Evolutionary conservation across 2,113 vertebrate species (phyloP).

Genomic region (Hyla sarda): DNA sequence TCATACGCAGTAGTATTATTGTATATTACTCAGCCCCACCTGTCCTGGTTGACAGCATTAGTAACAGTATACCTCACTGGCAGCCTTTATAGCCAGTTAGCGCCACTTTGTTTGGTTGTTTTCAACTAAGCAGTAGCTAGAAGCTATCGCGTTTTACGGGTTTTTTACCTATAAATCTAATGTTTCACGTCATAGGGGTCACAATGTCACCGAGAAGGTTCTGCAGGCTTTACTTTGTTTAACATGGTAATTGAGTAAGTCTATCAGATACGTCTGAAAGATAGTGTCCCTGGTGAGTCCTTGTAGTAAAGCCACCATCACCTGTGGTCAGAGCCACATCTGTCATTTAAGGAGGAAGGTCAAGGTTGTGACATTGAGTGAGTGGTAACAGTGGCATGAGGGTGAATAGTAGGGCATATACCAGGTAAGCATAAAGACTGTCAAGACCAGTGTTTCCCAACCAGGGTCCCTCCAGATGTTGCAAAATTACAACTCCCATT

Average conservation of each 20-base stretch:
- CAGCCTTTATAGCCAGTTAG: conserved; percentile 24
- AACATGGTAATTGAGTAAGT: not conserved
- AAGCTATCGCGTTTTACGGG: not conserved
- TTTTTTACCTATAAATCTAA: conserved; percentile 35
- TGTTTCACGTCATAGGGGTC: not conserved
- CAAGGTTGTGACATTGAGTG: too few species aligned
- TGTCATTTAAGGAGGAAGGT: not conserved
- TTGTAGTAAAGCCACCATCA: not conserved
- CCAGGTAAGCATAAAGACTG: too few species aligned
- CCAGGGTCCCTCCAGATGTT: too few species aligned
- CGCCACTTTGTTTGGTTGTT: conserved; percentile 5
- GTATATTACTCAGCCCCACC: not conserved
- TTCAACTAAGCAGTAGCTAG: not conserved
- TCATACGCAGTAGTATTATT: not conserved
- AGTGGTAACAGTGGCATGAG: not conserved
- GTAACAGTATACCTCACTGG: conserved; percentile 3
- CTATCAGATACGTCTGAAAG: conserved; percentile 12
- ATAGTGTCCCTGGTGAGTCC: not conserved
- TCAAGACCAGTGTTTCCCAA: too few species aligned
- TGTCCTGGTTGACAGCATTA: not conserved
- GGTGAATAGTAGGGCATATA: too few species aligned
- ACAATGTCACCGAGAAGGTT: not conserved
- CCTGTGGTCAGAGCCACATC: not conserved
- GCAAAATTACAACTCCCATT: too few species aligned
- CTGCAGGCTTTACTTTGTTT: not conserved